Evolutionary conservation across 2,113 vertebrate genomes (phyloP).

Genomic region (Ammodytes dubius): DNA sequence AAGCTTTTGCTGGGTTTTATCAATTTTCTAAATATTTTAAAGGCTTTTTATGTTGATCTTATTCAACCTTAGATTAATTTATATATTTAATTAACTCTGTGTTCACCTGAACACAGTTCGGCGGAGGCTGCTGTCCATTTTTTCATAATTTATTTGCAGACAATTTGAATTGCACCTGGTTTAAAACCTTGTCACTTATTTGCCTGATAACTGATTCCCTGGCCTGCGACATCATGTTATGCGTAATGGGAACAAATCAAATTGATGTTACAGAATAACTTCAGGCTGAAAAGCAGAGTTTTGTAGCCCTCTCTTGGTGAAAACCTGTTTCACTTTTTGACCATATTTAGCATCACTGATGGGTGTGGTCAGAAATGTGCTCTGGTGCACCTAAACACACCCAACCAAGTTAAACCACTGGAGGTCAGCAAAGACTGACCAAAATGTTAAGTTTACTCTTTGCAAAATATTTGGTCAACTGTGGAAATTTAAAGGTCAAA

Average conservation of each 20-base stretch:
- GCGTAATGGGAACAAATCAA: background rate
- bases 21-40: background rate
- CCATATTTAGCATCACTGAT: no score
- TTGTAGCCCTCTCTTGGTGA: background rate
- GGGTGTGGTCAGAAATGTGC: no score
- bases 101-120: background rate
- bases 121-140: background rate
- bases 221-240: background rate
- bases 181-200: background rate
- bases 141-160: background rate
- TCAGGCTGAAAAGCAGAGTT: background rate
- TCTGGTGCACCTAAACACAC: no score
- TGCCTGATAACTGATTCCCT: background rate
- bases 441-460: no score
- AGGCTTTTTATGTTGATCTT: background rate
- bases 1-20: background rate
- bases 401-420: no score
- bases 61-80: background rate
- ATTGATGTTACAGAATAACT: background rate
- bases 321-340: background rate
- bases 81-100: slow-evolving; percentile 8
- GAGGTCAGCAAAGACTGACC: no score
- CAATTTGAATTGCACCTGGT: no score
- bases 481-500: no score
- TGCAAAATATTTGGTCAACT: no score